Evolutionary conservation across 2,888 invertebrate genomes (phyloP).

Genomic region (Zaprionus bogoriensis): DNA sequence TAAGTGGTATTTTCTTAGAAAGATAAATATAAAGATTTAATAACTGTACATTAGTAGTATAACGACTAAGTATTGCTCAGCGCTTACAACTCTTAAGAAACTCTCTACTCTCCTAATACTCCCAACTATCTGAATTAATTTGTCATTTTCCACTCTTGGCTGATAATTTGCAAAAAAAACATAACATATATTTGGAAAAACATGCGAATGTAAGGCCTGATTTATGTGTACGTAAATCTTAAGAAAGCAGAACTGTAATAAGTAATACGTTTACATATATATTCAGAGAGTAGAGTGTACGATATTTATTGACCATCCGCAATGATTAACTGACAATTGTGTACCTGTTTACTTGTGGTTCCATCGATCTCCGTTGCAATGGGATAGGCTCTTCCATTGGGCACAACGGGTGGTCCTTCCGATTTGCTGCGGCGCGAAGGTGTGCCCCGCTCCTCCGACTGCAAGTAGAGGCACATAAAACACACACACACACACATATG

Average conservation of each 20-base stretch:
- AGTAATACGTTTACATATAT: slow-evolving; percentile 11
- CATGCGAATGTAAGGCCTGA: no score
- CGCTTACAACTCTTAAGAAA: no score
- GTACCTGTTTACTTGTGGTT: slow-evolving; percentile 82
- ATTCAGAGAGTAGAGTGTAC: slow-evolving; percentile 12
- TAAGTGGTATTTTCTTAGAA: no score
- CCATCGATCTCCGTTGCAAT: slow-evolving; percentile 81
- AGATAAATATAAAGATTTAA: no score
- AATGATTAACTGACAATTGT: slow-evolving; percentile 55
- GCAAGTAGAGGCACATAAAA: slow-evolving; percentile 78
- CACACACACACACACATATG: not conserved
- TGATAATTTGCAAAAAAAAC: no score
- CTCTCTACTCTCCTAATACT: no score
- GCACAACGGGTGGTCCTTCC: slow-evolving; percentile 86
- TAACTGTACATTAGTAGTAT: no score
- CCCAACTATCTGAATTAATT: no score
- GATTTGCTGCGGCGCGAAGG: slow-evolving; percentile 91
- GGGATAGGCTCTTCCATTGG: slow-evolving; percentile 82
- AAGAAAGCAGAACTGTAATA: slow-evolving; percentile 8
- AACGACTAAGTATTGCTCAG: no score
- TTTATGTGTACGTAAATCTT: not conserved
- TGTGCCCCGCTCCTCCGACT: slow-evolving; percentile 89
- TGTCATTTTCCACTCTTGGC: no score
- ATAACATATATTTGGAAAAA: no score
- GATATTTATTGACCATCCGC: slow-evolving; percentile 17